A percentile compares a stretch with the other conserved stretches of the same genome.
Conservation (phyloP, 2,113 vertebrate species). For the Pipa parva region DNA sequence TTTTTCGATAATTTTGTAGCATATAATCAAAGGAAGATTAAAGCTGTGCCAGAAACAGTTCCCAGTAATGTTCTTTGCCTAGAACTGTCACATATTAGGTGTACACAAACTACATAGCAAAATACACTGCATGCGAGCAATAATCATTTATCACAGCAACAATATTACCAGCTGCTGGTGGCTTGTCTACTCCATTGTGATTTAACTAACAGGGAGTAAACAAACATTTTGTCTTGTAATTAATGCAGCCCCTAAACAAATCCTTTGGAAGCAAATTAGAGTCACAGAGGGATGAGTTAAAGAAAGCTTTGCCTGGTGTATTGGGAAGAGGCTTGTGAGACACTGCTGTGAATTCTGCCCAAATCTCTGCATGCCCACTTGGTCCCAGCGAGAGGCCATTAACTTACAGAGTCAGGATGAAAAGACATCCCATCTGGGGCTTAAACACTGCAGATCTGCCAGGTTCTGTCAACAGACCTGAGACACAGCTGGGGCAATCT, state of each 20-base stretch:
- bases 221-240: slow-evolving; percentile 67
- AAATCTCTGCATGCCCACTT: slow-evolving; percentile 86
- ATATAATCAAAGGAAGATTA: too few relatives aligned
- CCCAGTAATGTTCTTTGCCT: too few relatives aligned
- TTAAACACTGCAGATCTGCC: slow-evolving; percentile 59
- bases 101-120: neutral
- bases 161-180: slow-evolving; percentile 56
- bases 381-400: slow-evolving; percentile 84
- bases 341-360: slow-evolving; percentile 74
- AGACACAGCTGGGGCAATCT: slow-evolving; percentile 50
- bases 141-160: neutral
- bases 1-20: too few relatives aligned
- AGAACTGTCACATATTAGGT: too few relatives aligned
- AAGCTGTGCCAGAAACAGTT: too few relatives aligned
- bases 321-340: slow-evolving; percentile 55
- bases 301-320: slow-evolving; percentile 39
- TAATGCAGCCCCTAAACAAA: slow-evolving; percentile 59
- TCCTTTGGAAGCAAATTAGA: slow-evolving; percentile 51
- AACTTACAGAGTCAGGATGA: slow-evolving; percentile 59
- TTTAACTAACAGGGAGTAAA: slow-evolving; percentile 78
- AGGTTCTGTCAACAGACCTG: slow-evolving; percentile 49
- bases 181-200: slow-evolving; percentile 72
- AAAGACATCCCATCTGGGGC: slow-evolving; percentile 60
- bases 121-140: neutral
- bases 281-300: slow-evolving; percentile 53